Evolutionary conservation across 2,888 invertebrate genomes (phyloP).

Genomic region (Lochmaea capreae): DNA sequence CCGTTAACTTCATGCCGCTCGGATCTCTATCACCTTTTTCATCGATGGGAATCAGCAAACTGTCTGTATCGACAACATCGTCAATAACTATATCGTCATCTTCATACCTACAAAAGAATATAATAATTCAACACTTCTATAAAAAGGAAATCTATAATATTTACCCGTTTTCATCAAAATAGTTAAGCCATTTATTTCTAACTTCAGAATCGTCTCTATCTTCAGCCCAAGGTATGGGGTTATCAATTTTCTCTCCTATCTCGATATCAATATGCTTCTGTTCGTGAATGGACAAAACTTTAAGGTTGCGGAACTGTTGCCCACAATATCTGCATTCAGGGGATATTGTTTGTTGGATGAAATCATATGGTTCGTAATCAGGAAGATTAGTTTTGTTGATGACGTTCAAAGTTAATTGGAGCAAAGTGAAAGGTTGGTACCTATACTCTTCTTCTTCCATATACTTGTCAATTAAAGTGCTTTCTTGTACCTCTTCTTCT

Average conservation of each 20-base stretch:
- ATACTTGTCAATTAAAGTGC: conserved; percentile 40
- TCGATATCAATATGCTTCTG: conserved; percentile 60
- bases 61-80: conserved; percentile 31
- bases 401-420: conserved; percentile 56
- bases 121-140: background rate
- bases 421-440: conserved; percentile 59
- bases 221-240: conserved; percentile 56
- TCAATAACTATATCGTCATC: conserved; percentile 49
- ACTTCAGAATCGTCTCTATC: conserved; percentile 54
- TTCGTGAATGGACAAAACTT: conserved; percentile 61
- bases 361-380: conserved; percentile 53
- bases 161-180: conserved; percentile 51
- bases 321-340: conserved; percentile 60
- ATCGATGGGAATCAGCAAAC: conserved; percentile 52
- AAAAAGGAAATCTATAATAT: background rate
- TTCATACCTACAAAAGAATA: conserved; percentile 42
- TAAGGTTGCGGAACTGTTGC: conserved; percentile 55
- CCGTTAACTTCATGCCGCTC: conserved; percentile 38
- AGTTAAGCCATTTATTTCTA: conserved; percentile 62
- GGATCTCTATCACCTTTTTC: conserved; percentile 44
- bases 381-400: conserved; percentile 60
- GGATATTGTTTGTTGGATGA: conserved; percentile 46
- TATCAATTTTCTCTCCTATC: conserved; percentile 60
- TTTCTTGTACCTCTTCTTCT: conserved; percentile 34
- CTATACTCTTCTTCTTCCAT: conserved; percentile 51